Evolutionary conservation across 2,113 vertebrate genomes (phyloP).

Genomic region (Rhombomys opimus): DNA sequence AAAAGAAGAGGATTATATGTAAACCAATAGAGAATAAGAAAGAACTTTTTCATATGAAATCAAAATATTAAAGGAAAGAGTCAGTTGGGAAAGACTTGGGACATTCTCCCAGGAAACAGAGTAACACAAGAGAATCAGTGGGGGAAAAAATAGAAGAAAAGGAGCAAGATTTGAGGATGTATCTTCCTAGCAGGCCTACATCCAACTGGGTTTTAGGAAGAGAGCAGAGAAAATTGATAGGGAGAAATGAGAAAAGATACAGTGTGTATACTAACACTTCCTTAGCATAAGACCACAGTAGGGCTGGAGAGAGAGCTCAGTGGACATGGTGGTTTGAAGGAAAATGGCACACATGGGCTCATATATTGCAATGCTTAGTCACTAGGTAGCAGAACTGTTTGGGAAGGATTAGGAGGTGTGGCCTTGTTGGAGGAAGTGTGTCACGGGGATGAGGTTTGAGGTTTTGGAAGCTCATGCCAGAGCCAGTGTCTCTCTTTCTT

Average conservation of each 20-base stretch:
- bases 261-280: background rate
- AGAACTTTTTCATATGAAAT: background rate
- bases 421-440: background rate
- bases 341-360: background rate
- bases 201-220: background rate
- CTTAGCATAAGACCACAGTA: background rate
- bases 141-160: background rate
- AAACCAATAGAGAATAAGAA: background rate
- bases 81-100: background rate
- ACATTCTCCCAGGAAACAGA: background rate
- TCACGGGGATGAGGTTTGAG: background rate
- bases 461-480: background rate
- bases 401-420: background rate
- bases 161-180: background rate
- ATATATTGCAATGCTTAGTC: background rate
- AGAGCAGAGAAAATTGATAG: background rate
- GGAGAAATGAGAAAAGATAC: background rate
- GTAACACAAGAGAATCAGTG: background rate
- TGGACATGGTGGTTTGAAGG: background rate
- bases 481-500: background rate
- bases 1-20: background rate
- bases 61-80: constrained; percentile 23
- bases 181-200: background rate
- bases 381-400: background rate
- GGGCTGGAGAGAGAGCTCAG: background rate